Base-by-base conservation (phyloP, 2,888 invertebrate species). In the Pemphredon lugubris region DNA sequence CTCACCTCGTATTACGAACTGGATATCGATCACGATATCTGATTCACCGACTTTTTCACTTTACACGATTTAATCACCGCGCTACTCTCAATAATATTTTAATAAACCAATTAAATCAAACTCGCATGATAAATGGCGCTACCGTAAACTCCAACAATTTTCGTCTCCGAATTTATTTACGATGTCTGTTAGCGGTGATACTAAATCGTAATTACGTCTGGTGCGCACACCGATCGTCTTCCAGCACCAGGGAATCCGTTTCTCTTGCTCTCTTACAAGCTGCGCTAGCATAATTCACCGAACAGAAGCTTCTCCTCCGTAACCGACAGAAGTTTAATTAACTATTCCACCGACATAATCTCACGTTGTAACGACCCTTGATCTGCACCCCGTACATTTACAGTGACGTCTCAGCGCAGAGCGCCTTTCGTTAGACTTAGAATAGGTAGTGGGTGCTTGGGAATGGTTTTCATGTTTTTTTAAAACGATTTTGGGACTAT, bases 201-300 rank as follows among this genome's bases (percentile, higher is more conserved):
- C 61, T 69, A 72, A 79, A 77, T 79, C 72, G 83, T 83, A 86
- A 86, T 86, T 84, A 84, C 84, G 82, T 51, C 59, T 61, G 54
- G 74, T 69, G 75, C 68, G 73, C 76, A 75, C 58, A 70, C 66
- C 53, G 16, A 60, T 70, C 48, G 60, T 60, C 57, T 32, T n/a
- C n/a, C 26, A 53, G 50, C 32, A 18, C 18, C 45, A n/a, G 34
- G 45, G 48, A 57, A 48, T 71, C 57, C 44, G 47, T 37, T 47
- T 16, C 32, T 3, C 21, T 30, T 34, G 34, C 9, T 21, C 16
- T 23, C 1, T 47, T n/a, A 2, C 18, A 4, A 30, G 16, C 30
- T 30, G 16, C 20, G 2, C 16, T 9, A 26, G 13, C 5, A 26
- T 26, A 26, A 26, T 26, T 26, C 7, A 26, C 4, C 7, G 26